Conservation (phyloP, 2,888 invertebrate species). For the Apoda limacodes region DNA sequence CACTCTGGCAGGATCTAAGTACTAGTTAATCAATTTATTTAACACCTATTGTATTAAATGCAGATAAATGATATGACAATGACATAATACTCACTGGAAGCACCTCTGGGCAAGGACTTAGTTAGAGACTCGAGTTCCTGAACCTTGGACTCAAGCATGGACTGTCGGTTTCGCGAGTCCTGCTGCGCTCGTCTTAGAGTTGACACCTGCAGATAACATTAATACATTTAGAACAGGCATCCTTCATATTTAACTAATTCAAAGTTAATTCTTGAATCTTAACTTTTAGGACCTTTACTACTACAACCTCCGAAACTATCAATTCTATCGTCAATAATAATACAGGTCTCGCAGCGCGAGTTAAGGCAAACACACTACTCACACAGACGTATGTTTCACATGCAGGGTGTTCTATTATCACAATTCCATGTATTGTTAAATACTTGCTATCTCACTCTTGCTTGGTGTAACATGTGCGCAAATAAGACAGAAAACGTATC, state of each 20-base stretch:
- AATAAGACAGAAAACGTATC: too few relatives aligned
- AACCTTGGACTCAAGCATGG: constrained; percentile 90
- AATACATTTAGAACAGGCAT: neutral
- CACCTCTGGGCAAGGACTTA: constrained; percentile 79
- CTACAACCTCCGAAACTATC: too few relatives aligned
- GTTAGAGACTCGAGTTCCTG: constrained; percentile 89
- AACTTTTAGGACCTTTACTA: too few relatives aligned
- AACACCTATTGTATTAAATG: neutral
- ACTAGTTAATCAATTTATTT: neutral
- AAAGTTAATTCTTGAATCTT: too few relatives aligned
- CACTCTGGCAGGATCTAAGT: neutral
- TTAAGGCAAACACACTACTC: too few relatives aligned
- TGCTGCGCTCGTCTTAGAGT: constrained; percentile 87
- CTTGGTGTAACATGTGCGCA: too few relatives aligned
- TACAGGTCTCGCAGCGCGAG: too few relatives aligned
- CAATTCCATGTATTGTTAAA: too few relatives aligned
- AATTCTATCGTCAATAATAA: too few relatives aligned
- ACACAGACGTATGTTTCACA: too few relatives aligned
- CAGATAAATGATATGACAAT: neutral
- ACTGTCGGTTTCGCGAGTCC: constrained; percentile 89
- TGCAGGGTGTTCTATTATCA: too few relatives aligned
- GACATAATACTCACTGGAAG: constrained; percentile 59
- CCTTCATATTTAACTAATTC: neutral
- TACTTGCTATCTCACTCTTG: too few relatives aligned
- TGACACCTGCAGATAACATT: constrained; percentile 68